Evolutionary conservation across 2,797 vertebrate genomes (phyloP), one percentile per base, ranked within the genome.

Genomic region (Chloroceryle amazona): DNA sequence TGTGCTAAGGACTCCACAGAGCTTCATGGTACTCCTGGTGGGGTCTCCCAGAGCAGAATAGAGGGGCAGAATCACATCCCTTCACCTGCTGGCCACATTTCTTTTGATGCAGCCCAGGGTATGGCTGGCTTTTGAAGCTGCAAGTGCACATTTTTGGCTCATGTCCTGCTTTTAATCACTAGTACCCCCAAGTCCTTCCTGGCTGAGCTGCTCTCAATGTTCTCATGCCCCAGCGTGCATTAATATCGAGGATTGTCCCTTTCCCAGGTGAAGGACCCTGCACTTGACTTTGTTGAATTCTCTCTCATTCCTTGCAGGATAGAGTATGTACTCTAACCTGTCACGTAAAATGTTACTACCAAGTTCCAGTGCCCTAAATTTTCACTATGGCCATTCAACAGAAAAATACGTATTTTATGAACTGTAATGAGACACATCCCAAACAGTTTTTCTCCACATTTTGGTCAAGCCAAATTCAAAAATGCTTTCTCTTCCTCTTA

Each of bases 241-340:
- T 51, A 20, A 8, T 66, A 8, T 21, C 1, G 2, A 3, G 13
- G 7, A 3, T 60, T 72, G 7, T 19, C 62, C 8, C 0, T 0
- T 17, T 4, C 2, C 2, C 12, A 20, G 5, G 3, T 31, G 13
- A 39, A 70, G 25, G 12, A 49, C 21, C 7, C 26, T 61, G 13
- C 6, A 39, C 9, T 71, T 68, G 46, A 46, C 1, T 1, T 31
- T 26, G 2, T 49, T 72, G 49, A 74, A 67, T 76, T 81, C 29
- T 42, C 8, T 55, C 6, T 55, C 5, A 0, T 46, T 93, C 33
- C 16, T 85, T 63, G 20, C 14, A 58, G 44, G 35, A 20, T 49
- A 9, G 25, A 55, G 5, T 42, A 63, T 31, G 15, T 20, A 60
- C 41, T 92, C 21, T 75, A 44, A 55, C 11, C 26, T 55, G 6